Evolutionary conservation across 2,888 invertebrate genomes (phyloP).

Genomic region (Criorhina ranunculi): DNA sequence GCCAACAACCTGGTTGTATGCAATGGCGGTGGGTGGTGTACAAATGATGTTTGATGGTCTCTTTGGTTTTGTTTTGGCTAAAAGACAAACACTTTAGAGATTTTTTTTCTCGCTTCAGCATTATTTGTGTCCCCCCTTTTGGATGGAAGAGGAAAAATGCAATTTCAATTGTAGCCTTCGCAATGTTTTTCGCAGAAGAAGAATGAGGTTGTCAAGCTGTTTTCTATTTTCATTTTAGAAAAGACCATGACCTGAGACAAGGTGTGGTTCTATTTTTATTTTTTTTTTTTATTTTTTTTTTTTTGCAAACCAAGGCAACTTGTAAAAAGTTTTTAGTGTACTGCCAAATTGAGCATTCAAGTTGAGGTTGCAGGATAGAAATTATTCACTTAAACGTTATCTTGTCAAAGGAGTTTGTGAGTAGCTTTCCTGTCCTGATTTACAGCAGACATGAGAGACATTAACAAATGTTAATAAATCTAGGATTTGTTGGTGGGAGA

Average conservation of each 20-base stretch:
- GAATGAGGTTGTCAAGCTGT: slow-evolving; percentile 57
- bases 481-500: no score
- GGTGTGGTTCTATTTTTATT: slow-evolving; percentile 1
- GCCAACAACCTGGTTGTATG: slow-evolving; percentile 4
- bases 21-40: slow-evolving; percentile 25
- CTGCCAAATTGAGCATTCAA: background rate
- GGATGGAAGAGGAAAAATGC: slow-evolving; percentile 44
- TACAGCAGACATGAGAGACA: no score
- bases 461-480: no score
- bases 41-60: slow-evolving; percentile 59
- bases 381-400: no score
- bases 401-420: no score
- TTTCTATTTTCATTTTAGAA: slow-evolving; percentile 38
- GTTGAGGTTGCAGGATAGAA: background rate
- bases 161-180: slow-evolving; percentile 67
- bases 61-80: slow-evolving; percentile 57
- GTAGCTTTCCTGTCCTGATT: no score
- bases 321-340: background rate
- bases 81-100: slow-evolving; percentile 62
- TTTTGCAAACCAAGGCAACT: background rate
- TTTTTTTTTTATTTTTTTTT: no score
- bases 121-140: slow-evolving; percentile 13
- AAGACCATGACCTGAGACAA: slow-evolving; percentile 58
- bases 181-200: slow-evolving; percentile 14
- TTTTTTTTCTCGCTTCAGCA: slow-evolving; percentile 27